Evolutionary conservation across 2,888 invertebrate genomes (phyloP), one percentile per base, ranked within the genome.

Genomic region (Euphydryas editha): DNA sequence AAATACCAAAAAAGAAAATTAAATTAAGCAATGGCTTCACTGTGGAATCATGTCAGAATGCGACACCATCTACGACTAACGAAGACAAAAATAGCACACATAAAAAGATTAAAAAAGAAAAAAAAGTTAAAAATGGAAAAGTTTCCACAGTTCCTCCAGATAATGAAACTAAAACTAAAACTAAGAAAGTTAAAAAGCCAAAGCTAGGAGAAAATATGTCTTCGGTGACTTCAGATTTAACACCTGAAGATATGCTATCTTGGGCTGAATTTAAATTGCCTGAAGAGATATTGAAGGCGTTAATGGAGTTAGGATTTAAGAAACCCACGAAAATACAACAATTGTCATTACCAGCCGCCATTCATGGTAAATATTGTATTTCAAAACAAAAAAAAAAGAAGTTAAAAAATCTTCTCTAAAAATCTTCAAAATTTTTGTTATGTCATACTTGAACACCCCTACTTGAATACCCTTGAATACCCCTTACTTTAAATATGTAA

Each of bases 261-360:
- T 96, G 96, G 97, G 93, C 93, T 8, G 93, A 93, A 59, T 93
- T 95, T 65, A 95, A 95, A 75, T 94, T 98, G 13, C 96, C 96
- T 0, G 90, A 94, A 3, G 84, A 93, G 2, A 94, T 99, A 64
- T 81, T 98, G 42, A 94, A 93, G 77, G 96, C 97, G 0, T 83
- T 99, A 0, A 92, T 94, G 15, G 96, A 97, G 67, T 93, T 95
- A 73, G 95, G 95, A 0, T 99, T 98, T 83, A 91, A 91, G 47
- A 90, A 94, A 21, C 99, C 99, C 0, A 99, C 99, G 0, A 94
- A 95, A 76, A 99, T 99, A 79, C 99, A 99, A 85, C 92, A 94
- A 20, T 81, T 96, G 68, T 95, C 96, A 0, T 88, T 98, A 49
- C 97, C 98, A 0, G 94, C 97, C 56, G 98, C 98, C 42, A 95